A percentile compares a stretch with the other conserved stretches of the same genome.
Conservation (phyloP, 1,140 invertebrate species). For the Ladona fulva region DNA sequence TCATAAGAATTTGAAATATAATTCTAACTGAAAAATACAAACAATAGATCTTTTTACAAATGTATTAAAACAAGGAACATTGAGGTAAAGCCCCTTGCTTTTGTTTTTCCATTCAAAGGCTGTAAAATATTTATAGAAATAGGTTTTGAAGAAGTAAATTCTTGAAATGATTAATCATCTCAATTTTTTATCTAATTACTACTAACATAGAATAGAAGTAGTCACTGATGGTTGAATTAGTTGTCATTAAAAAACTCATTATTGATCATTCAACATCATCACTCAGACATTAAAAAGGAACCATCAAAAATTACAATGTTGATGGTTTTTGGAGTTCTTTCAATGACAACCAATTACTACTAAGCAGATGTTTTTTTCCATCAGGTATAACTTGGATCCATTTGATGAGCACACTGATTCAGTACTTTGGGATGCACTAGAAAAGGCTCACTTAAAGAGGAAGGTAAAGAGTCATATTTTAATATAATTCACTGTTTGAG, state of each 20-base stretch:
- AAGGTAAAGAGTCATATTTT: constrained; percentile 24
- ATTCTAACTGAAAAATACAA: too few relatives aligned
- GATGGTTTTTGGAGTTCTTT: too few relatives aligned
- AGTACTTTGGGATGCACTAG: constrained; percentile 42
- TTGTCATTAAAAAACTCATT: not conserved
- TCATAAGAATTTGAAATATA: too few relatives aligned
- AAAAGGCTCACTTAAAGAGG: constrained; percentile 38
- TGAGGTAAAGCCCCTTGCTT: constrained; percentile 32
- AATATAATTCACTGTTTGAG: not conserved
- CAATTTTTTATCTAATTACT: not conserved
- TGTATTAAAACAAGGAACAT: too few relatives aligned
- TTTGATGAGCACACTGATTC: constrained; percentile 41
- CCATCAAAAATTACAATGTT: not conserved
- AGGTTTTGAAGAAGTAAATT: not conserved
- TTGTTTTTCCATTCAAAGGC: not conserved
- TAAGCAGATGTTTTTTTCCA: constrained; percentile 11
- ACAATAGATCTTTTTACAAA: too few relatives aligned
- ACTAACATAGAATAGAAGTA: not conserved
- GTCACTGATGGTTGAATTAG: not conserved
- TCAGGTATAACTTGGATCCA: constrained; percentile 48
- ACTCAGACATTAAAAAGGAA: not conserved
- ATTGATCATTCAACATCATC: not conserved
- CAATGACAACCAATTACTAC: too few relatives aligned
- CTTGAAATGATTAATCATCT: not conserved
- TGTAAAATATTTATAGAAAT: not conserved